Conservation (phyloP, 2,113 vertebrate genomes). For the Tretioscincus oriximinensis region DNA sequence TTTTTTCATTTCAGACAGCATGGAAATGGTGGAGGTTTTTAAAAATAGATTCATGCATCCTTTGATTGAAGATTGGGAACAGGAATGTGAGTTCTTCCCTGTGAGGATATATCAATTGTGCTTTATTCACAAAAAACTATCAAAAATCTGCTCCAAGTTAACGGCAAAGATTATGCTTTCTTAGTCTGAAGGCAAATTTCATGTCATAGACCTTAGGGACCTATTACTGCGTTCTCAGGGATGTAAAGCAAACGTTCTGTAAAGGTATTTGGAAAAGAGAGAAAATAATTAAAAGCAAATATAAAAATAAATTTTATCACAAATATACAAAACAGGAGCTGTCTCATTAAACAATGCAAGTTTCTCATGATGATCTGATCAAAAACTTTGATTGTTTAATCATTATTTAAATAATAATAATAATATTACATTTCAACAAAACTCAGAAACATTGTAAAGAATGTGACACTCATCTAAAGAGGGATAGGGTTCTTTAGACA, state of each 20-base stretch:
- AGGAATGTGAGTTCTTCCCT: background rate
- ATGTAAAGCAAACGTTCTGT: background rate
- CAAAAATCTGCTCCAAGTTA: background rate
- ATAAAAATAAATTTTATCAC: background rate
- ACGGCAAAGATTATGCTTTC: background rate
- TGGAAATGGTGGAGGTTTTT: background rate
- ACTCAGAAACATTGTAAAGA: background rate
- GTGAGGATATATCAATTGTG: background rate
- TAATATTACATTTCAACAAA: background rate
- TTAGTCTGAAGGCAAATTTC: background rate
- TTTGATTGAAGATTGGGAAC: background rate
- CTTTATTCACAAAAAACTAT: background rate
- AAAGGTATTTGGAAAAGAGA: background rate
- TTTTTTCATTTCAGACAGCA: background rate
- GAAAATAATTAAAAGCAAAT: conserved; percentile 16
- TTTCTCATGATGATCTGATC: conserved; percentile 30
- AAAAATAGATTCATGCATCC: background rate
- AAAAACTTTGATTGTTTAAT: background rate
- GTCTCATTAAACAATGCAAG: conserved; percentile 22
- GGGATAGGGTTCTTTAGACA: background rate
- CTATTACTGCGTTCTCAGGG: background rate
- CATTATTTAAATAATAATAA: conserved; percentile 5
- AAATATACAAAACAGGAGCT: conserved; percentile 6
- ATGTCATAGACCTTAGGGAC: background rate
- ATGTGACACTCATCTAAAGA: background rate